Conservation (phyloP, 2,888 invertebrate genomes). For the Rhaphigaster nebulosa region DNA sequence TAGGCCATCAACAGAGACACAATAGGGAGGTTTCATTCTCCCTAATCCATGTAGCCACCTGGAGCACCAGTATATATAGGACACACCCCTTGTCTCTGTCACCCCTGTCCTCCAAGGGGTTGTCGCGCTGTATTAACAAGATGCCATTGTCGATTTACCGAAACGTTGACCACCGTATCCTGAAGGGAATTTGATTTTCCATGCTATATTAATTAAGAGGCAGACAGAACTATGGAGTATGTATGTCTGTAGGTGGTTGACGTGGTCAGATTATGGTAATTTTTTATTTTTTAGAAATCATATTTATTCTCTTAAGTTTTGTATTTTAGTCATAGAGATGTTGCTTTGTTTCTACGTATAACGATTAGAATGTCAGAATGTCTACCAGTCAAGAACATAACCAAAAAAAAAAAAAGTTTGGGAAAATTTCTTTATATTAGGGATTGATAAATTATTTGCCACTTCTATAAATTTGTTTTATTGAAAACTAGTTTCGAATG, state of each 20-base stretch:
- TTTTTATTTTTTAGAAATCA: no score
- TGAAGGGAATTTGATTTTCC: neutral
- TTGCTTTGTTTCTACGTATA: no score
- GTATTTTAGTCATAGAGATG: no score
- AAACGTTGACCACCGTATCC: constrained; percentile 24
- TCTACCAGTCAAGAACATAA: no score
- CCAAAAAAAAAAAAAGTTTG: no score
- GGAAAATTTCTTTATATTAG: no score
- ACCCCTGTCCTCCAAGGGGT: neutral
- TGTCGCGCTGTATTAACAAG: constrained; percentile 6
- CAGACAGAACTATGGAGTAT: neutral
- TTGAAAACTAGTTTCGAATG: no score
- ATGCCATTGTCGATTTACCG: constrained; percentile 11
- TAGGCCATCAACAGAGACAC: neutral
- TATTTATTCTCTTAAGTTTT: no score
- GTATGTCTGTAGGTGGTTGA: neutral
- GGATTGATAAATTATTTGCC: no score
- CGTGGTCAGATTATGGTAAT: no score
- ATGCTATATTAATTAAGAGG: neutral
- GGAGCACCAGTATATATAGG: neutral
- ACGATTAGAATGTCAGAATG: no score
- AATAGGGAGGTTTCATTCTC: neutral
- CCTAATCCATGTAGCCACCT: neutral
- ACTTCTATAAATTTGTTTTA: no score
- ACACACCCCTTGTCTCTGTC: neutral